Evolutionary conservation across 2,113 vertebrate species (phyloP), one percentile per base, ranked within the genome.

Genomic region (Xiphophorus couchianus): DNA sequence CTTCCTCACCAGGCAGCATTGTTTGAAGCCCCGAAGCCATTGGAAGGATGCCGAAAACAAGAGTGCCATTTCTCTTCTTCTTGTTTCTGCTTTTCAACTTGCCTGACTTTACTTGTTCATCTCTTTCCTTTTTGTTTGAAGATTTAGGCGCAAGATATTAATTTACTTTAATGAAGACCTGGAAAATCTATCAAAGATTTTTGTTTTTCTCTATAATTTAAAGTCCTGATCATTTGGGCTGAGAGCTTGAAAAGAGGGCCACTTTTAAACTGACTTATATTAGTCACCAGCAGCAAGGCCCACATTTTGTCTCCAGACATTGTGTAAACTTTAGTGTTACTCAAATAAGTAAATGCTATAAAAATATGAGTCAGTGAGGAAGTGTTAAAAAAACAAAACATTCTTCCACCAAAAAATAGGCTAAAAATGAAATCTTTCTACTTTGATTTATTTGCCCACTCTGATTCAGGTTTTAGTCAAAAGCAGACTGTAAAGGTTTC

Each of bases 31-130:
- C 51, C n/a, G 62, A 64, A 84, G 58, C 73, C 11, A 17, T 31
- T 83, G 84, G 81, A 81, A 75, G 72, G 67, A 29, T 78, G 78
- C 67, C 69, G 37, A 63, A 76, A 71, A 76, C 35, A 73, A 62
- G 66, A 1, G 9, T 66, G 35, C 77, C 42, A n/a, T 70, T 76
- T 64, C 67, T 42, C 68, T 31, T n/a, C 31, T 60, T 35, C 48
- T 60, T 51, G 62, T 44, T 69, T 72, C 61, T 27, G 73, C 69
- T 62, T 14, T 28, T 73, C 25, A 58, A 29, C 44, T 73, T 42
- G 37, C 25, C 77, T 31, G 22, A 27, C 5, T 61, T 28, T 63
- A 10, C 33, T 72, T 22, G 39, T 67, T 62, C 39, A 54, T 71
- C 68, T 5, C 25, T 62, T 28, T 12, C 29, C 15, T 17, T 22